Conservation (phyloP, 2,888 invertebrate genomes). For the Palloptera scutellata region DNA sequence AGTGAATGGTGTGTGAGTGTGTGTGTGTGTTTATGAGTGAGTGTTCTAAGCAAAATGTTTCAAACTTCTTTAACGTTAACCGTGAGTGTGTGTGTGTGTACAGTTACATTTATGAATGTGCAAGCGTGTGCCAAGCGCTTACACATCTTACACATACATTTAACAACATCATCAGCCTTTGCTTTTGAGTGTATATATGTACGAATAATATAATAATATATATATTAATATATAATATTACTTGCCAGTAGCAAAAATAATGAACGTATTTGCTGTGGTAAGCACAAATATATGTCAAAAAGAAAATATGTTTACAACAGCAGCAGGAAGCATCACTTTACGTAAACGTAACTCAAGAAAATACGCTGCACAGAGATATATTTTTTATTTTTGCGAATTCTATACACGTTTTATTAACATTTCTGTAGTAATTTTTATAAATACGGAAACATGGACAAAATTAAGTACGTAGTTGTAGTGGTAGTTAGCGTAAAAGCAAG, state of each 20-base stretch:
- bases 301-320: constrained; percentile 45
- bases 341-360: background rate
- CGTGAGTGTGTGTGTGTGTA: background rate
- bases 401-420: constrained; percentile 16
- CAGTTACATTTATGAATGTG: background rate
- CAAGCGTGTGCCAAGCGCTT: background rate
- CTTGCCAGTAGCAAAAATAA: constrained; percentile 57
- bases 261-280: constrained; percentile 58
- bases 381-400: constrained; percentile 5
- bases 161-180: background rate
- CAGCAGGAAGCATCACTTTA: background rate
- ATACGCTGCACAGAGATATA: no score
- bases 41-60: background rate
- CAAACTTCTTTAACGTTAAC: background rate
- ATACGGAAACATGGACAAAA: no score
- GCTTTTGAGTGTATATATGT: background rate
- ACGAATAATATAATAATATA: no score
- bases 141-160: background rate
- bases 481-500: no score
- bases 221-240: constrained; percentile 44
- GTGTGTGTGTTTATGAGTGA: constrained; percentile 1
- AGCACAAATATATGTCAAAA: constrained; percentile 54
- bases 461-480: no score
- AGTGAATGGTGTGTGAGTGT: background rate
- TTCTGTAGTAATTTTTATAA: background rate